Conservation (phyloP, 2,113 vertebrate genomes). For the Heloderma charlesbogerti region DNA sequence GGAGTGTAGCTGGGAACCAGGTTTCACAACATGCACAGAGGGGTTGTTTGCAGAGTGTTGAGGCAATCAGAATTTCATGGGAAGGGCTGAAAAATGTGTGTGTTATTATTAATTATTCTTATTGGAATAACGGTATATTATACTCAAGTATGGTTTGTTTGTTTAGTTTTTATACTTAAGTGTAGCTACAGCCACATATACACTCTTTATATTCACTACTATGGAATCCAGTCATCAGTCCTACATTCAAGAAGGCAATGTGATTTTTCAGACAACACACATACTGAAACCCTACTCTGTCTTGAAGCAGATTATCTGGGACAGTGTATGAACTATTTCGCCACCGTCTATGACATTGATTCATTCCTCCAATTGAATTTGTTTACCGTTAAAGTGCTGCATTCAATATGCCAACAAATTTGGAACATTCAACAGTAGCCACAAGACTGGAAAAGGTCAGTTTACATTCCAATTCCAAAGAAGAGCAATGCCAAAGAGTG, state of each 20-base stretch:
- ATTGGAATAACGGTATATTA: fast-evolving
- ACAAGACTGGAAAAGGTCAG: too few species aligned
- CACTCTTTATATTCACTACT: slow-evolving; percentile 30
- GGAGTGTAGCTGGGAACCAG: not conserved
- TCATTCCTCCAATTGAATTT: slow-evolving; percentile 51
- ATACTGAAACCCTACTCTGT: slow-evolving; percentile 46
- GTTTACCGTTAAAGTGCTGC: too few species aligned
- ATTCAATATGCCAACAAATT: too few species aligned
- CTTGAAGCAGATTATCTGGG: slow-evolving; percentile 23
- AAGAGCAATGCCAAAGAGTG: too few species aligned
- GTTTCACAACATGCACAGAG: too few species aligned
- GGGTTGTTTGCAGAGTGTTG: not conserved
- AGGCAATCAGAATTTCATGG: not conserved
- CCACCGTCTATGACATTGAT: slow-evolving; percentile 39
- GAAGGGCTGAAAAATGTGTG: fast-evolving
- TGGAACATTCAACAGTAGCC: too few species aligned
- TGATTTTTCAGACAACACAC: slow-evolving; percentile 49
- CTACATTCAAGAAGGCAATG: slow-evolving; percentile 26
- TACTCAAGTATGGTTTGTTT: not conserved
- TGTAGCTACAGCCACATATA: not conserved
- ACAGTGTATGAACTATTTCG: slow-evolving; percentile 31
- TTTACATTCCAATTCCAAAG: too few species aligned
- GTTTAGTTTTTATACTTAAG: not conserved
- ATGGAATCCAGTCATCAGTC: slow-evolving; percentile 38
- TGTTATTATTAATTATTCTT: not conserved